A percentile compares a stretch with the other conserved stretches of the same genome.
These are phyloP conservation scores for Megastigmus dorsalis DNA, from an alignment of 2,888 invertebrate genomes.

Conservation along the genomic window DNA sequence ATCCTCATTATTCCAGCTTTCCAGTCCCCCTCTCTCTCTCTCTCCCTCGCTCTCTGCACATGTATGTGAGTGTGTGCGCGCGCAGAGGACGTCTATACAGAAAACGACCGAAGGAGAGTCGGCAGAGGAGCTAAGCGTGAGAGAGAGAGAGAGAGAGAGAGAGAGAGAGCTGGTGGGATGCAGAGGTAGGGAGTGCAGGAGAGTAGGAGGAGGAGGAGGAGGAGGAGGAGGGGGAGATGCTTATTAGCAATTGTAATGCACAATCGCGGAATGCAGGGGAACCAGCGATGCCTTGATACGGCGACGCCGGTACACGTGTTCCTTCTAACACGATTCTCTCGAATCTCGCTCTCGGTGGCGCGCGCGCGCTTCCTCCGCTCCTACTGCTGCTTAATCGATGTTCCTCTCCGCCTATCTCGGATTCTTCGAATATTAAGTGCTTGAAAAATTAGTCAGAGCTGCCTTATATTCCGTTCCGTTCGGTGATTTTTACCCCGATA, in stretches of 20 bases:
- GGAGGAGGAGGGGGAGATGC: conserved; percentile 57
- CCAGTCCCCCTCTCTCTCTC: too few relatives aligned
- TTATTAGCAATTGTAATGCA: conserved; percentile 69
- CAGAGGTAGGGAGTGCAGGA: conserved; percentile 43
- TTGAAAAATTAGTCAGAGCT: conserved; percentile 26
- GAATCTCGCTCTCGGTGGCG: conserved; percentile 40
- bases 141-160: background rate
- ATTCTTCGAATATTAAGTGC: conserved; percentile 45
- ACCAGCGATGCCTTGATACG: conserved; percentile 65
- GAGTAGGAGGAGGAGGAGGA: conserved; percentile 27
- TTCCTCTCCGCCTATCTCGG: conserved; percentile 19
- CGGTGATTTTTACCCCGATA: background rate
- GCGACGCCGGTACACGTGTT: conserved; percentile 64
- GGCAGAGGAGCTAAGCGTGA: background rate
- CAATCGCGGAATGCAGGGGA: conserved; percentile 65
- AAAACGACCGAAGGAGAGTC: background rate
- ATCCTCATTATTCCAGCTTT: conserved; percentile 47
- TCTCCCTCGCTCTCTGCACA: background rate
- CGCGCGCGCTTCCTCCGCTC: background rate
- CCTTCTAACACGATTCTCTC: conserved; percentile 62
- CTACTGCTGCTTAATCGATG: conserved; percentile 25
- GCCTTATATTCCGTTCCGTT: background rate
- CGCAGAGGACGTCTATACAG: background rate
- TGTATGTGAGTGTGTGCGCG: background rate
- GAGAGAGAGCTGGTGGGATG: background rate